Evolutionary conservation across 2,888 invertebrate genomes (phyloP).

Genomic region (Oligia fasciuncula): DNA sequence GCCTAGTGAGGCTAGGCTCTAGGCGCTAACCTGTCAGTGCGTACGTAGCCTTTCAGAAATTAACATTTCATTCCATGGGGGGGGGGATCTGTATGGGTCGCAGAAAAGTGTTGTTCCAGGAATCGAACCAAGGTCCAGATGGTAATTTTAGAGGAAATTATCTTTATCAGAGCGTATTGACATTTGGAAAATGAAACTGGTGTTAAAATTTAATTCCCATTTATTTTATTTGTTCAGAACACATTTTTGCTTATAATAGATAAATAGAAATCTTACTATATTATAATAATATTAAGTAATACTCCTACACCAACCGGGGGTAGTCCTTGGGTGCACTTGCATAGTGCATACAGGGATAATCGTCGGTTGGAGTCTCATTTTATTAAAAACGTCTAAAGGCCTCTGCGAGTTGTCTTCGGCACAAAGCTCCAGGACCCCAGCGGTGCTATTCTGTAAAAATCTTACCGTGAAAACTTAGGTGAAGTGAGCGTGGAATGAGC

Average conservation of each 20-base stretch:
- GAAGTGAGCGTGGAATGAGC: no score
- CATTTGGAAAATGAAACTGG: background rate
- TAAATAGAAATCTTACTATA: background rate
- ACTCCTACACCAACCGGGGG: background rate
- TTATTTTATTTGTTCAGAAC: slow-evolving; percentile 1
- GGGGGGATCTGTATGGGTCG: no score
- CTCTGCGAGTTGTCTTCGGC: background rate
- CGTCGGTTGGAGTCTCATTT: background rate
- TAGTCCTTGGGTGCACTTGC: background rate
- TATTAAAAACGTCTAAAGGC: background rate
- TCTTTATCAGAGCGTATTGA: background rate
- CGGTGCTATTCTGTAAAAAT: no score
- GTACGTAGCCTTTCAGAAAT: background rate
- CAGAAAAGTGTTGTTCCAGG: background rate
- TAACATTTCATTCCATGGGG: background rate
- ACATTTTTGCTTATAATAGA: background rate
- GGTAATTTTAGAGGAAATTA: background rate
- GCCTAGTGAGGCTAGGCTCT: no score
- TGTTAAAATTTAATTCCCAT: background rate
- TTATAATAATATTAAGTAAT: background rate
- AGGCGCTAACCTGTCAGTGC: no score
- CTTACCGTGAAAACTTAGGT: no score
- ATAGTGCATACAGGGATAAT: background rate
- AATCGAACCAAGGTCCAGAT: background rate
- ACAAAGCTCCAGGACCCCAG: background rate